Base-by-base conservation (phyloP, 35 echinoderm and acorn worm species). In the Amphiura filiformis region DNA sequence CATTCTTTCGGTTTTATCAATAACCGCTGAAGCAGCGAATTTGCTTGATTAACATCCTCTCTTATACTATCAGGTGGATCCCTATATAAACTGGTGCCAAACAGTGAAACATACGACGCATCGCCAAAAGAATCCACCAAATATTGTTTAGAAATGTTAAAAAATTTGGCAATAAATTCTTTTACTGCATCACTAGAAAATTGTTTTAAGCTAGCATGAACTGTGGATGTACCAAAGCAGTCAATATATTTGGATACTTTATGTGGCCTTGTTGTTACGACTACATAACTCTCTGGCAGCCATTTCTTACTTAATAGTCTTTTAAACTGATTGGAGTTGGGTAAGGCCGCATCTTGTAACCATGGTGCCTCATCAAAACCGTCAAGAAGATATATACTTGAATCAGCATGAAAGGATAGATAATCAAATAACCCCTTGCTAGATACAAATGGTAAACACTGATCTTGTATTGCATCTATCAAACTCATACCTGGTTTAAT, bases 381-480 rank as follows among this genome's bases (percentile, higher is more conserved):
- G n/a, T 80, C 78, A 80, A 80, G 38, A 1, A 80, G 31, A 80
- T 34, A 80, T 35, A 80, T 31, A 35, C 13, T 39, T 13, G 78
- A 80, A 36, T 32, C 4, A 13, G 78, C 78, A 22, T 80, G 78
- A 7, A 31, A 80, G 13, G 2, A 13, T 37, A 80, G 13, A 36
- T 80, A 80, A 1, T 12, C 13, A 13, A 22, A 13, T 39, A 80
- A 80, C 12, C 34, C 17, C 35, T 80, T 20, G 2, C 78, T 36
- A 5, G 34, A 80, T 80, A 80, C 78, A 22, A 4, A 3, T 13
- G 78, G 78, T 18, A 80, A 31, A 32, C 13, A 32, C 35, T 80
- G 78, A 31, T 80, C 78, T 80, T 80, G 78, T 34, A 80, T 80
- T 80, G 78, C 78, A 80, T 80, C 78, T 13, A 80, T 80, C 2